Conservation (phyloP, 2,888 invertebrate species). For the Cosmia trapezina region DNA sequence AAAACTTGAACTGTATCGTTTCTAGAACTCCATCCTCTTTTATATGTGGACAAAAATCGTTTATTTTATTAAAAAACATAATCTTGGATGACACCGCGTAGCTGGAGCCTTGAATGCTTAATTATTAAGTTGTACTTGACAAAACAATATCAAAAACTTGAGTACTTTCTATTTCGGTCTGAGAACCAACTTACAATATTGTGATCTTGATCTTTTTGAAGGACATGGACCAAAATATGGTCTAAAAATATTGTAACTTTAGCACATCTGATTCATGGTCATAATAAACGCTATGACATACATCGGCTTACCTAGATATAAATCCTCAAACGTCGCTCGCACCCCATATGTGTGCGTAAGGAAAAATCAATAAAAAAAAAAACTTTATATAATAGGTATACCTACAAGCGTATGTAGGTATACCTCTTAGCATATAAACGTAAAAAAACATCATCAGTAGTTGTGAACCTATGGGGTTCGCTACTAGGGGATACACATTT, state of each 20-base stretch:
- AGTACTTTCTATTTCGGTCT: conserved; percentile 64
- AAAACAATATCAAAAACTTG: conserved; percentile 44
- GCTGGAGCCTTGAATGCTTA: conserved; percentile 72
- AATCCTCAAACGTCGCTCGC: too few species aligned
- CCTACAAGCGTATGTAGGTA: too few species aligned
- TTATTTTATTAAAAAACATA: conserved; percentile 66
- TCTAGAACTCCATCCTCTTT: conserved; percentile 68
- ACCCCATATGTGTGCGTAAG: too few species aligned
- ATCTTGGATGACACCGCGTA: conserved; percentile 72
- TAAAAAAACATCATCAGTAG: too few species aligned
- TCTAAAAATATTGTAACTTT: too few species aligned
- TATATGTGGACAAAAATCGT: conserved; percentile 76
- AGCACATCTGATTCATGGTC: too few species aligned
- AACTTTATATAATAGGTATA: too few species aligned
- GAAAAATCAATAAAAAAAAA: too few species aligned
- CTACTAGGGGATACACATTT: too few species aligned
- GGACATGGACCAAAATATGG: background rate
- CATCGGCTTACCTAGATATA: background rate
- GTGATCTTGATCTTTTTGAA: conserved; percentile 33
- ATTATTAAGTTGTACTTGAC: conserved; percentile 68
- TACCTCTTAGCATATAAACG: too few species aligned
- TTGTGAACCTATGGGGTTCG: too few species aligned
- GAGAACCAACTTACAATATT: conserved; percentile 5
- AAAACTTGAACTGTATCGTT: conserved; percentile 73
- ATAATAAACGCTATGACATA: background rate